A percentile compares a stretch with the other conserved stretches of the same genome.
phyloP scores from a whole-genome alignment of 2,113 vertebrate genomes.

The Dendropsophus ebraccatus region DNA sequence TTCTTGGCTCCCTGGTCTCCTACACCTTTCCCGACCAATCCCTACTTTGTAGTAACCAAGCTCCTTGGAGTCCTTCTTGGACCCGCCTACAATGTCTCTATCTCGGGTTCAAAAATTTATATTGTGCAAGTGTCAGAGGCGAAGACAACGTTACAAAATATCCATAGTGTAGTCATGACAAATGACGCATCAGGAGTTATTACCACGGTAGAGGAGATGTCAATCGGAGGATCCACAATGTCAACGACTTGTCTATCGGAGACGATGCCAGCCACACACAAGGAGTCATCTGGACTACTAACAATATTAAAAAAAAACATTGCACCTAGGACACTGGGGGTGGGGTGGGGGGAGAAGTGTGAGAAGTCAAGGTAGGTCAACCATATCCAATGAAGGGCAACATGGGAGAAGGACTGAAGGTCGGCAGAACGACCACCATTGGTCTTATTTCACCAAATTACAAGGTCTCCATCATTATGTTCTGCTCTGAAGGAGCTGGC shows the following conservation, averaged over 20 bases:
- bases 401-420: background rate
- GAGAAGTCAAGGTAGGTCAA: background rate
- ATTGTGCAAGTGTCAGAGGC: background rate
- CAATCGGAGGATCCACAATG: background rate
- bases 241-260: background rate
- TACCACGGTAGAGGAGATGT: background rate
- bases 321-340: background rate
- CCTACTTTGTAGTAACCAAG: background rate
- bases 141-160: background rate
- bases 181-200: background rate
- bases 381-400: background rate
- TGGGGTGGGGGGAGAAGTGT: background rate
- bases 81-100: background rate
- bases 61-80: background rate
- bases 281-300: background rate
- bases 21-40: background rate
- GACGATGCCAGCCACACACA: conserved; percentile 16
- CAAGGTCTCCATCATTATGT: background rate
- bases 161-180: background rate
- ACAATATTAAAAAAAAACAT: conserved; percentile 15
- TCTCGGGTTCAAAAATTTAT: background rate
- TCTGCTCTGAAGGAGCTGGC: background rate
- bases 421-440: background rate
- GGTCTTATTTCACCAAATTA: no score
- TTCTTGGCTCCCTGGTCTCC: background rate